A percentile compares a stretch with the other conserved stretches of the same genome.
Evolutionary conservation across 2,113 vertebrate genomes (phyloP).

Genomic region (Eolophus roseicapilla): DNA sequence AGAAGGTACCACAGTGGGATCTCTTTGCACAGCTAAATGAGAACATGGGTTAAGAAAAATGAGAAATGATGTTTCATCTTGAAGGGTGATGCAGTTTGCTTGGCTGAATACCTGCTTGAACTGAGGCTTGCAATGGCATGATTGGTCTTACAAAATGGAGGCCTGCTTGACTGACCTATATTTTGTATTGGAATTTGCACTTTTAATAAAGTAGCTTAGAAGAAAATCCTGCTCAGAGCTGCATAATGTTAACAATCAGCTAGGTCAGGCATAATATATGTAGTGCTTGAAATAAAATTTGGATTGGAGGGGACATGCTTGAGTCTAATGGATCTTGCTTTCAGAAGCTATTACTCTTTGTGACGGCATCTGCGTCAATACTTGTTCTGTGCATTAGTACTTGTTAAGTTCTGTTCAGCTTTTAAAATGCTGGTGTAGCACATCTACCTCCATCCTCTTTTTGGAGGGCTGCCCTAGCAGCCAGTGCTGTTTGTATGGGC

Average conservation of each 20-base stretch:
- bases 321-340: background rate
- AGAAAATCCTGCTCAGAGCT: background rate
- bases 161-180: background rate
- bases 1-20: background rate
- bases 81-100: background rate
- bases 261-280: background rate
- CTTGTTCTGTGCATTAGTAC: background rate
- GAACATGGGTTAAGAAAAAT: constrained; percentile 1
- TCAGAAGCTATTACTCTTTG: background rate
- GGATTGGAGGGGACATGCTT: background rate
- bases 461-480: background rate
- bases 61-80: background rate
- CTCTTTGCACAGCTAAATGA: constrained; percentile 2
- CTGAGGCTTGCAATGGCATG: background rate
- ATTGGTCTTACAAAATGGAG: background rate
- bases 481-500: background rate
- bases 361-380: background rate
- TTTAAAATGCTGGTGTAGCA: background rate
- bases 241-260: background rate
- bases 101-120: background rate
- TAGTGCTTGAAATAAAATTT: background rate
- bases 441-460: background rate
- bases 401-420: background rate
- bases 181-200: background rate
- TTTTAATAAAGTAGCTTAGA: background rate